Base-by-base conservation (phyloP, 2,888 invertebrate genomes). In the Pseudoips prasinana region DNA sequence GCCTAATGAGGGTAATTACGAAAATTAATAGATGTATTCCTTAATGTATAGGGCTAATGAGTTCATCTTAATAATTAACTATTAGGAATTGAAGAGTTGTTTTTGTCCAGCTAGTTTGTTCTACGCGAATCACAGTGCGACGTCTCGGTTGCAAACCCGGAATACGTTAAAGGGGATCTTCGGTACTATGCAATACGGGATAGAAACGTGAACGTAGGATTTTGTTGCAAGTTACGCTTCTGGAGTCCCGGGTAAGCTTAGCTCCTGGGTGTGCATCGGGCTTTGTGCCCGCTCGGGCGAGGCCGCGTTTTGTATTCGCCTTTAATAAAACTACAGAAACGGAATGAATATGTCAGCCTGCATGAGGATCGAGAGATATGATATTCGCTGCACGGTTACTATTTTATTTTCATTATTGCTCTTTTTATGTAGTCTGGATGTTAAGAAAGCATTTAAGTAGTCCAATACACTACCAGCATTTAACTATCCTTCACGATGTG, bases 191-290 rank as follows among this genome's bases (percentile, higher is more conserved):
- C 78, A 77, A 68, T 77, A 73, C 63, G 67, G 66, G 68, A 75
- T 72, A 65, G 71, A 67, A 74, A 73, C 69, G 70, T 68, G 66
- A 77, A 77, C 69, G 76, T 59, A 55, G 80, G 74, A 81, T 85
- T 81, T 80, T 64, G 74, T 72, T 68, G 67, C 70, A 63, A 74
- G 76, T 71, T 76, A 69, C 73, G 73, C 64, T 74, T 64, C 61
- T 61, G 46, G 71, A 71, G 66, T 66, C 58, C 59, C 63, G 62
- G 62, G 64, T 61, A 63, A 70, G 76, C 73, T 80, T 74, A 76
- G 69, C 57, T 59, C 40, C 55, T 54, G 47, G 49, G 62, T 58
- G 64, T 68, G 70, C 66, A 58, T 46, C 50, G 53, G 60, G 75
- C 73, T 79, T 74, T 74, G 63, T 69, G 64, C 64, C 43, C 49